Evolutionary conservation across 2,113 vertebrate species (phyloP).

Genomic region (Chionomys nivalis): DNA sequence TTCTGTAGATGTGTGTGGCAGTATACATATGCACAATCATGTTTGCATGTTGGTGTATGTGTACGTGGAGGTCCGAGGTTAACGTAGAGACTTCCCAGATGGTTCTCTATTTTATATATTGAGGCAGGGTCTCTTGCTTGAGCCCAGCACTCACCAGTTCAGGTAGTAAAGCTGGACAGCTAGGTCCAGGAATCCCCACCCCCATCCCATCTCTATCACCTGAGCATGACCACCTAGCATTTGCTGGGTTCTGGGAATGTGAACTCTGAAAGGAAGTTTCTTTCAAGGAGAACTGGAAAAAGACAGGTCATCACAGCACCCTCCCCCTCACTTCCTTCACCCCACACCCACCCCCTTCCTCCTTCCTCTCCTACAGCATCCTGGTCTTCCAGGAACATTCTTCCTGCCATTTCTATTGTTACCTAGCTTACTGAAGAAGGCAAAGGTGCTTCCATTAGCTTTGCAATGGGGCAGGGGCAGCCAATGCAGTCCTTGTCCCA

Average conservation of each 20-base stretch:
- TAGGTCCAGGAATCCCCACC: background rate
- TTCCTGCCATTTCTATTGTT: background rate
- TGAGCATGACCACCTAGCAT: background rate
- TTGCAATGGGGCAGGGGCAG: background rate
- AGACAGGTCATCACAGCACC: background rate
- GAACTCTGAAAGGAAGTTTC: background rate
- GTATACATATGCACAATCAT: background rate
- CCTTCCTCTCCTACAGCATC: no score
- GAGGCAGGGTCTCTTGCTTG: background rate
- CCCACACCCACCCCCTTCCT: background rate
- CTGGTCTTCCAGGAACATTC: background rate
- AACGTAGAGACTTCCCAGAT: background rate
- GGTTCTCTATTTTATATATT: background rate
- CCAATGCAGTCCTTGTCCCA: background rate
- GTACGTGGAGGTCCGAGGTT: background rate
- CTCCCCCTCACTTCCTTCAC: background rate
- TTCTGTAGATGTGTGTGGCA: background rate
- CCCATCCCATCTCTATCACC: background rate
- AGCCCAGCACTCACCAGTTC: background rate
- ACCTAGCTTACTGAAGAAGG: background rate
- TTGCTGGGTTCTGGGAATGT: background rate
- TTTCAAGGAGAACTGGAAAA: background rate
- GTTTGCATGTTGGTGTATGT: background rate
- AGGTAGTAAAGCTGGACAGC: background rate
- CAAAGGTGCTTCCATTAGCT: background rate